These are phyloP conservation scores for Falcunculus frontatus DNA, from an alignment of 2,113 vertebrate genomes.

Conservation along the genomic window DNA sequence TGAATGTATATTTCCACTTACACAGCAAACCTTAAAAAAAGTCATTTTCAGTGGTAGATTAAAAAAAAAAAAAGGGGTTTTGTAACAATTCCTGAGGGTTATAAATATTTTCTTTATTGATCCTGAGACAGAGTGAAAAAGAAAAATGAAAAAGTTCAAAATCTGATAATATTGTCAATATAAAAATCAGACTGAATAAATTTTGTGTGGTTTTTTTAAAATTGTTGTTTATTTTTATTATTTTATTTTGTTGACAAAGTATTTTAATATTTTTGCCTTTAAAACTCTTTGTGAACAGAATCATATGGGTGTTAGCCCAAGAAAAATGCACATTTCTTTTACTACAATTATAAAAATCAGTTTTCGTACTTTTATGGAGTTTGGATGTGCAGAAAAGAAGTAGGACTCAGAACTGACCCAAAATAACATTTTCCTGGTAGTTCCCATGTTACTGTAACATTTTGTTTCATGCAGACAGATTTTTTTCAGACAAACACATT, in stretches of 20 bases:
- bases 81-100: background rate
- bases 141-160: background rate
- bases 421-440: background rate
- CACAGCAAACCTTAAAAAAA: background rate
- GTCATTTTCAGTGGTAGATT: background rate
- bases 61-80: accelerated
- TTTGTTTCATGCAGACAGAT: background rate
- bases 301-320: background rate
- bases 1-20: background rate
- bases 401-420: background rate
- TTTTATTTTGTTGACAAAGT: background rate
- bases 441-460: background rate
- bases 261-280: background rate
- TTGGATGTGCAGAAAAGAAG: background rate
- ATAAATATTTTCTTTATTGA: background rate
- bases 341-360: background rate
- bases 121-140: background rate
- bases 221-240: background rate
- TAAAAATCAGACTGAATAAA: background rate
- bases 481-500: background rate
- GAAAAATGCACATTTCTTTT: background rate
- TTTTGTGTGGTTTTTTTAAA: accelerated
- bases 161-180: background rate
- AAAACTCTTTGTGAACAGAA: background rate
- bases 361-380: background rate